phyloP scores from a whole-genome alignment of 2,797 vertebrate species.

The Garrulus glandarius region DNA sequence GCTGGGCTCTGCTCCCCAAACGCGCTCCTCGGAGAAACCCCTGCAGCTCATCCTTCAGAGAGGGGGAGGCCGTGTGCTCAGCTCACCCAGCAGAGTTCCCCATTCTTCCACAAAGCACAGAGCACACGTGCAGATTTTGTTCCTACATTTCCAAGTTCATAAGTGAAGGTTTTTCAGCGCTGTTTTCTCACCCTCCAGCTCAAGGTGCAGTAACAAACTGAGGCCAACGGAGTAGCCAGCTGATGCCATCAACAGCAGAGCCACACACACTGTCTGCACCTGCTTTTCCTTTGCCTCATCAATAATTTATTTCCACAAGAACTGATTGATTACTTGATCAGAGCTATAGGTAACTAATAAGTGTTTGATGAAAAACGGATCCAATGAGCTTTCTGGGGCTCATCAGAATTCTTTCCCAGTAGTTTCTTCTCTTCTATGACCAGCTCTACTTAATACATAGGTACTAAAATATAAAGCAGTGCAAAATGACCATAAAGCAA shows the following conservation, averaged over 20 bases:
- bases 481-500: constrained; percentile 3
- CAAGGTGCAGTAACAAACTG: not conserved
- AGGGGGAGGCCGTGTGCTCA: not conserved
- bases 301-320: not conserved
- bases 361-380: not conserved
- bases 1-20: accelerated
- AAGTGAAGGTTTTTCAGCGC: not conserved
- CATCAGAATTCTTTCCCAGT: not conserved
- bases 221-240: no score
- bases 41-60: not conserved
- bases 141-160: not conserved
- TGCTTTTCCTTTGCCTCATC: not conserved
- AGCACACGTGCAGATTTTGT: not conserved
- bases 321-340: not conserved
- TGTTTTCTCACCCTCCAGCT: not conserved
- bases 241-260: not conserved
- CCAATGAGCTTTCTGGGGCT: not conserved
- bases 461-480: constrained; percentile 15
- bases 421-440: not conserved
- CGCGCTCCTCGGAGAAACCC: accelerated
- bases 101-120: not conserved
- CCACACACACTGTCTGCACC: not conserved
- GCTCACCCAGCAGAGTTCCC: not conserved
- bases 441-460: not conserved
- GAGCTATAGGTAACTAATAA: not conserved